phyloP scores from a whole-genome alignment of 2,113 vertebrate genomes.

The Dascyllus trimaculatus region DNA sequence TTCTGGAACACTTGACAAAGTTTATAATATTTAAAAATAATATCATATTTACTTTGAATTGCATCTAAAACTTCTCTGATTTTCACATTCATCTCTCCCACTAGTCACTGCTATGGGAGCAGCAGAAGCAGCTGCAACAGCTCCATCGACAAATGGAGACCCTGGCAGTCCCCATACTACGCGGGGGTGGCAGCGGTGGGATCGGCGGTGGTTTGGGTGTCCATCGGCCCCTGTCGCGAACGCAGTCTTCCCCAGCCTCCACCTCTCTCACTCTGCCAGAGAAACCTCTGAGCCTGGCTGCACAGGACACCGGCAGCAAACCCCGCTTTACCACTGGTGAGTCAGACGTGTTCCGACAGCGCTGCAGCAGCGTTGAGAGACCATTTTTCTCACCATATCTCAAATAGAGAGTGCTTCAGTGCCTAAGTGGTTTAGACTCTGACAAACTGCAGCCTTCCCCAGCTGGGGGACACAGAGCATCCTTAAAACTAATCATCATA shows the following conservation, averaged over 20 bases:
- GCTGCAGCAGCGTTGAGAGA: too few species aligned
- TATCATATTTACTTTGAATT: background rate
- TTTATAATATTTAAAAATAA: background rate
- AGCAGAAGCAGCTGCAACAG: conserved; percentile 89
- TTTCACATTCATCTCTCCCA: background rate
- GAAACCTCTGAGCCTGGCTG: conserved; percentile 74
- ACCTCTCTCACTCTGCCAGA: conserved; percentile 83
- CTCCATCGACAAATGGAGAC: conserved; percentile 88
- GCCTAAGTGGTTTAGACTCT: too few species aligned
- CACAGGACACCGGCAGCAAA: conserved; percentile 86
- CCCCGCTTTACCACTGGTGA: conserved; percentile 92
- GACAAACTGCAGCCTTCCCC: too few species aligned
- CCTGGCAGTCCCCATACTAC: conserved; percentile 81
- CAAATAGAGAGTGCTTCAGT: too few species aligned
- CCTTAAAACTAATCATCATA: too few species aligned
- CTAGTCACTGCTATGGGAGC: conserved; percentile 92
- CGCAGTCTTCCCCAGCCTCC: conserved; percentile 91
- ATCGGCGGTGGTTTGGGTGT: conserved; percentile 55
- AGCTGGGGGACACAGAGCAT: too few species aligned
- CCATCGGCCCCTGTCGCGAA: conserved; percentile 90
- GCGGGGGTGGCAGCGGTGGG: conserved; percentile 45
- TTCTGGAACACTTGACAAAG: too few species aligned
- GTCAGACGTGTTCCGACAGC: background rate
- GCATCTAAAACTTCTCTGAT: background rate
- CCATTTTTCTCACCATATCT: too few species aligned